These are phyloP conservation scores for Calyptomena viridis DNA, from an alignment of 2,113 vertebrate genomes.

Conservation along the genomic window DNA sequence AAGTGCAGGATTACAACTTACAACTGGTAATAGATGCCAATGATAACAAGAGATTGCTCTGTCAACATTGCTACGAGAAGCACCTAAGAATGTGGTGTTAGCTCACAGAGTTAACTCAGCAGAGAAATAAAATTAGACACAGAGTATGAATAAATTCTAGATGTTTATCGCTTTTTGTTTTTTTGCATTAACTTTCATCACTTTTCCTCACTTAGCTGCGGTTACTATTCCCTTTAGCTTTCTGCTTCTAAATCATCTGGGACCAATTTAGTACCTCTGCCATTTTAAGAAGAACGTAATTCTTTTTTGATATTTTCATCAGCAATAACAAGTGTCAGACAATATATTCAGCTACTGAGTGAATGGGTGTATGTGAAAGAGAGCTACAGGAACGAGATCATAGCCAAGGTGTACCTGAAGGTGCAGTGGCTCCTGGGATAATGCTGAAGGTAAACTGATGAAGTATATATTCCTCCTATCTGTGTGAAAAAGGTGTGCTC, in stretches of 20 bases:
- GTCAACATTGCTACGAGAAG: neutral
- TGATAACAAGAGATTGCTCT: neutral
- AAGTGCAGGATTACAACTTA: neutral
- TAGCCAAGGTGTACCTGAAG: neutral
- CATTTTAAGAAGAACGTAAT: neutral
- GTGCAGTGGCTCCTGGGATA: neutral
- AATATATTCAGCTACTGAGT: neutral
- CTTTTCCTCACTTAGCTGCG: neutral
- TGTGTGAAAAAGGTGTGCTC: neutral
- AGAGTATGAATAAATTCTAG: neutral
- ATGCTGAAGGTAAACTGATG: neutral
- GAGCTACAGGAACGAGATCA: neutral
- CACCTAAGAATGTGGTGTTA: neutral
- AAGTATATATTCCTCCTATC: neutral
- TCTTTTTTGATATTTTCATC: neutral
- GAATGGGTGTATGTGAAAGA: neutral
- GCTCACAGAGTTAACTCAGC: neutral
- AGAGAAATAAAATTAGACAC: neutral
- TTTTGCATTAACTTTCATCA: neutral
- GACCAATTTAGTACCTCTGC: neutral
- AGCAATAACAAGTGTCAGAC: neutral
- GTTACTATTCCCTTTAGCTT: neutral
- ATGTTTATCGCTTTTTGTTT: neutral
- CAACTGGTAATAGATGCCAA: neutral
- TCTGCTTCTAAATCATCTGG: neutral